Evolutionary conservation across 2,797 vertebrate genomes (phyloP).

Genomic region (Sebastes melanostomus): DNA sequence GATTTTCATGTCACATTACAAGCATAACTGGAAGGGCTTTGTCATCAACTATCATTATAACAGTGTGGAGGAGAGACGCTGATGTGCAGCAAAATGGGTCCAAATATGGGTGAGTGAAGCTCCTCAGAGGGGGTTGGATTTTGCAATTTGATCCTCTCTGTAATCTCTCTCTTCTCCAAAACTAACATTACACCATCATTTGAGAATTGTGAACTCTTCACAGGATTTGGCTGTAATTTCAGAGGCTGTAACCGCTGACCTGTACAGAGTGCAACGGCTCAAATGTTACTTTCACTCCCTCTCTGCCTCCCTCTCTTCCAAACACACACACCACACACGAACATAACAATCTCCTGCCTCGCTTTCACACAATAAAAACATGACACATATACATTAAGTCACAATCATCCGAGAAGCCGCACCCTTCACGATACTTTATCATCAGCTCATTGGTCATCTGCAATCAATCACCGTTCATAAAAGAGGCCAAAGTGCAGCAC

Average conservation of each 20-base stretch:
- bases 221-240: constrained; percentile 22
- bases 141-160: constrained; percentile 28
- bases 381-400: background rate
- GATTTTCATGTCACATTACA: constrained; percentile 20
- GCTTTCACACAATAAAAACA: background rate
- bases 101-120: constrained; percentile 52
- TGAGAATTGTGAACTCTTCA: constrained; percentile 45
- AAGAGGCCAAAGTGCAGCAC: constrained; percentile 31
- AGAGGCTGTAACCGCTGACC: constrained; percentile 15
- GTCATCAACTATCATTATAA: constrained; percentile 20
- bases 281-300: background rate
- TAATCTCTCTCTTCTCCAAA: constrained; percentile 35
- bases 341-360: background rate
- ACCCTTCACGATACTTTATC: constrained; percentile 3
- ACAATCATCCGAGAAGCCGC: background rate
- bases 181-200: constrained; percentile 61
- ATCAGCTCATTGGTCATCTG: background rate
- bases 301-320: background rate
- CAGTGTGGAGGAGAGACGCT: constrained; percentile 9
- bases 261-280: background rate
- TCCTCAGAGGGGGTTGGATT: constrained; percentile 19
- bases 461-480: constrained; percentile 9
- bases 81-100: constrained; percentile 34
- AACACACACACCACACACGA: background rate
- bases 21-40: background rate